These are phyloP conservation scores for Allenopithecus nigroviridis DNA, from an alignment of 2,797 vertebrate genomes.

Conservation along the genomic window DNA sequence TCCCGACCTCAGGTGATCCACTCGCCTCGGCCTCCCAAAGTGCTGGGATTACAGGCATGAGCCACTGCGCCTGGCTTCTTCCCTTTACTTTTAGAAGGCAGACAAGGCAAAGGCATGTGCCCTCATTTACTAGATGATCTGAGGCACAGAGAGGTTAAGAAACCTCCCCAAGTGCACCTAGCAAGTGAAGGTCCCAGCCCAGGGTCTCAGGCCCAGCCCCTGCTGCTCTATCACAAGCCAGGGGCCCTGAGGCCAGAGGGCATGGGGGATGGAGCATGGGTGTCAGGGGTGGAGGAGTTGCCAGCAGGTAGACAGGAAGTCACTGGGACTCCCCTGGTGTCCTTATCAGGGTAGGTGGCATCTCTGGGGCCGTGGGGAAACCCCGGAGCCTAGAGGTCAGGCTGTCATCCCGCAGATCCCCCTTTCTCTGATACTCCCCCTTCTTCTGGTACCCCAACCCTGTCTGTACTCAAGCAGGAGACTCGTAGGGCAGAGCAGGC, in stretches of 20 bases:
- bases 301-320: background rate
- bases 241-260: background rate
- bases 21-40: too few species aligned
- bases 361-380: background rate
- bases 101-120: background rate
- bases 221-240: too few species aligned
- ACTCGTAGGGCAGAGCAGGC: background rate
- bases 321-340: background rate
- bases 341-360: background rate
- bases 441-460: background rate
- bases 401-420: background rate
- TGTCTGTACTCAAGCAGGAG: background rate
- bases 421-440: background rate
- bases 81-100: background rate
- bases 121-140: background rate
- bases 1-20: too few species aligned
- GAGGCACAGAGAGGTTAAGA: background rate
- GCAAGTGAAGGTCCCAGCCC: background rate
- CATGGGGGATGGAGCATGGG: background rate
- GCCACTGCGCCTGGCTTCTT: too few species aligned
- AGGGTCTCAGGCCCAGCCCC: background rate
- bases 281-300: background rate
- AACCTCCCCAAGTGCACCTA: background rate
- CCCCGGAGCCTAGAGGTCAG: background rate
- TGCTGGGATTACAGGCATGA: too few species aligned